Conservation (phyloP, 1,140 invertebrate genomes). For the Drosophila funebris region DNA sequence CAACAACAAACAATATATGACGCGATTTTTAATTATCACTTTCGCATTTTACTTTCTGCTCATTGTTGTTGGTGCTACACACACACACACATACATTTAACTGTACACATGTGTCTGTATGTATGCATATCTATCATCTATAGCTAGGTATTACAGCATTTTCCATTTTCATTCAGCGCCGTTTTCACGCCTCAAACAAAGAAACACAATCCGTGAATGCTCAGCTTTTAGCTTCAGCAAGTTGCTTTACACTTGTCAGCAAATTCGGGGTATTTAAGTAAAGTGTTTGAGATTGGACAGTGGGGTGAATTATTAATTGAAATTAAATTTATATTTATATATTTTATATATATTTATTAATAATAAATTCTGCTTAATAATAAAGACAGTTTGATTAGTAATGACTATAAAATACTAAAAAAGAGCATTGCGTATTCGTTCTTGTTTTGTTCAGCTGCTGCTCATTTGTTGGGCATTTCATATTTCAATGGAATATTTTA, state of each 20-base stretch:
- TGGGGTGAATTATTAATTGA: background rate
- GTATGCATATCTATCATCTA: slow-evolving; percentile 33
- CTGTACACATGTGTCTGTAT: slow-evolving; percentile 20
- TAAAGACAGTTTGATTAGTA: no score
- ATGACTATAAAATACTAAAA: no score
- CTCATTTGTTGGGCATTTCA: slow-evolving; percentile 34
- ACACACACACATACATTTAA: slow-evolving; percentile 24
- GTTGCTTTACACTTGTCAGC: background rate
- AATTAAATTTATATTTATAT: background rate
- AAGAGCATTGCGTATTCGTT: background rate
- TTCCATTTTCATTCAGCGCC: slow-evolving; percentile 42
- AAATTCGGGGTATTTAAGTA: background rate
- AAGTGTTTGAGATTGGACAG: background rate
- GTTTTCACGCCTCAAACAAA: slow-evolving; percentile 67
- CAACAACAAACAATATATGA: slow-evolving; percentile 49
- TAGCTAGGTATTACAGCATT: slow-evolving; percentile 33
- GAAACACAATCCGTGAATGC: slow-evolving; percentile 65
- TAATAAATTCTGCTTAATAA: no score
- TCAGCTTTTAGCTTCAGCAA: slow-evolving; percentile 61
- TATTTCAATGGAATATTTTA: slow-evolving; percentile 54
- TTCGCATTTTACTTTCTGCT: slow-evolving; percentile 56
- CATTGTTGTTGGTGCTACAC: slow-evolving; percentile 34
- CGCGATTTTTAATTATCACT: slow-evolving; percentile 82
- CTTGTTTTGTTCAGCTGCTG: background rate
- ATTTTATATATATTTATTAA: background rate